Evolutionary conservation across 1,140 invertebrate genomes (phyloP), one percentile per base, ranked within the genome.

Genomic region (Calosoma granatense): DNA sequence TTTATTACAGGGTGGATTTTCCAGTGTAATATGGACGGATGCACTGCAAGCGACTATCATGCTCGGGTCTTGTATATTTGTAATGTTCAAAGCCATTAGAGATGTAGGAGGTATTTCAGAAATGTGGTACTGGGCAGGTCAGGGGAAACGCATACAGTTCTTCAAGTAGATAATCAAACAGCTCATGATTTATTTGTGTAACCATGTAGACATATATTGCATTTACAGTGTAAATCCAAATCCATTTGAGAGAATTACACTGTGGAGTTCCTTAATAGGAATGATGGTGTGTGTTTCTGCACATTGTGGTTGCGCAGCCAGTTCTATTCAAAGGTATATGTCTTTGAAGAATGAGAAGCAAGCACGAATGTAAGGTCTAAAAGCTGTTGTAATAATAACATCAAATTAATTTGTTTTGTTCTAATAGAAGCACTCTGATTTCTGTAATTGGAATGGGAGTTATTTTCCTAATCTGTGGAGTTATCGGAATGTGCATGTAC

Each of bases 221-320:
- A 61, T 55, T 51, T 56, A 53, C 59, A 91, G 87, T 59, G 81
- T 83, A 61, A 80, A 85, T 69, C 77, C 81, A 15, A 84, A 85
- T 71, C 89, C 88, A 12, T 77, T 82, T 1, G 80, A 82, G 0
- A 77, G 90, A 17, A 89, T 93, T 65, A 87, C 88, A 1, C 75
- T 91, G 11, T 92, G 90, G 89, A 81, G 82, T 4, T 72, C 92
- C 2, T 73, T 85, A 0, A 67, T 94, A 30, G 92, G 91, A 0
- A 88, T 87, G 1, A 78, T 83, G 20, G 75, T 90, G 60, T 90
- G 88, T 60, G 91, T 87, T 87, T 71, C 90, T 1, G 80, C 86
- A 62, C 67, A 73, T 0, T 87, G 87, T 63, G 84, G 83, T 0
- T 82, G 90, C 3, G 90, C 88, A 66, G 90, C 92, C 64, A 36